Percentiles rank a stretch among this genome's conserved stretches.
phyloP scores from a whole-genome alignment of 2,888 invertebrate genomes.

The Odontomyia ornata region DNA sequence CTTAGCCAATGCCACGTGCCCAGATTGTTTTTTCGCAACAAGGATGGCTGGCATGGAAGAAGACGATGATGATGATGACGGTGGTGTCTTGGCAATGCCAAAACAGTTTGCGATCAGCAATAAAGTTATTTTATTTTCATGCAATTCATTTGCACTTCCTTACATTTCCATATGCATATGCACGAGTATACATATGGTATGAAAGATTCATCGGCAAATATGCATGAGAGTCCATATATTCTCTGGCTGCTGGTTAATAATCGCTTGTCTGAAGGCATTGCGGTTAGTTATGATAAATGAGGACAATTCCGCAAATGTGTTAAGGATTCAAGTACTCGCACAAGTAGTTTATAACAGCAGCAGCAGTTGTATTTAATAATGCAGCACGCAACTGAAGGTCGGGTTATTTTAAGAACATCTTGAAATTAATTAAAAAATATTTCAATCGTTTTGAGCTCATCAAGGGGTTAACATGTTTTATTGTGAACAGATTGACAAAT shows the following conservation, averaged over 20 bases:
- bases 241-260: no score
- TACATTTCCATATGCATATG: background rate
- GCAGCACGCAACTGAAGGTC: constrained; percentile 1
- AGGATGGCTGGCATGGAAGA: background rate
- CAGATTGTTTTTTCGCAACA: background rate
- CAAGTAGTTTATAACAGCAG: constrained; percentile 8
- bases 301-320: constrained; percentile 32
- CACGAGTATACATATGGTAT: background rate
- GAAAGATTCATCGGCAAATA: no score
- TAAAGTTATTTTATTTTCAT: constrained; percentile 17
- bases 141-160: constrained; percentile 33
- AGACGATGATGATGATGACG: no score
- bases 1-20: constrained; percentile 10
- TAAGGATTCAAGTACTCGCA: constrained; percentile 12
- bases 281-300: constrained; percentile 42
- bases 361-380: constrained; percentile 1
- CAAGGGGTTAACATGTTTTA: no score
- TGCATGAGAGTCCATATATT: no score
- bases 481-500: no score
- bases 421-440: constrained; percentile 26
- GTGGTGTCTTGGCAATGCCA: constrained; percentile 1
- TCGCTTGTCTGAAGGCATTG: constrained; percentile 11
- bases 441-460: background rate
- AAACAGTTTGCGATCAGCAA: constrained; percentile 3
- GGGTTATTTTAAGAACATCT: constrained; percentile 6